Evolutionary conservation across 2,888 invertebrate species (phyloP).

Genomic region (Mayetiola destructor): DNA sequence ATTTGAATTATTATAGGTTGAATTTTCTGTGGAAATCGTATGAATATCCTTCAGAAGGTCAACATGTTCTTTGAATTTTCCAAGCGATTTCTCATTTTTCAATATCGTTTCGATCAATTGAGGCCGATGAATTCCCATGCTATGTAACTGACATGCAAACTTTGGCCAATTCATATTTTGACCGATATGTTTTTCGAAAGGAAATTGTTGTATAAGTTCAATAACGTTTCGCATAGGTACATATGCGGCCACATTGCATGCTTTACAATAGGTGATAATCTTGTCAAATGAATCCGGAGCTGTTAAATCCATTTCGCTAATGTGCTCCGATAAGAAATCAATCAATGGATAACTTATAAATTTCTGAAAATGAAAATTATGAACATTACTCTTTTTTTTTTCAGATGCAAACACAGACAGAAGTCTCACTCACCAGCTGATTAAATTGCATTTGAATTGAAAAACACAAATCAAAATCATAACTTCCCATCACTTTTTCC

Average conservation of each 20-base stretch:
- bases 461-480: not conserved
- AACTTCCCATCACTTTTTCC: not conserved
- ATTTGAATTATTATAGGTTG: no score
- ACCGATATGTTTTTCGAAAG: not conserved
- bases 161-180: not conserved
- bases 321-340: not conserved
- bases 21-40: no score
- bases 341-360: not conserved
- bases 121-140: not conserved
- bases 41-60: no score
- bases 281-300: not conserved
- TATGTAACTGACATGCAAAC: not conserved
- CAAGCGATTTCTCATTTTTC: not conserved
- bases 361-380: not conserved
- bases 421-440: not conserved
- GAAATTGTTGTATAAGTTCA: not conserved
- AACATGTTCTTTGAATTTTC: no score
- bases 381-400: not conserved
- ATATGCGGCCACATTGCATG: not conserved
- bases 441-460: not conserved
- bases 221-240: no score
- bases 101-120: not conserved
- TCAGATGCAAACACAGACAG: not conserved
- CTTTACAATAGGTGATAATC: not conserved
- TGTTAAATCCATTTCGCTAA: not conserved